phyloP scores from a whole-genome alignment of 2,113 vertebrate species.

The Apteryx mantelli region DNA sequence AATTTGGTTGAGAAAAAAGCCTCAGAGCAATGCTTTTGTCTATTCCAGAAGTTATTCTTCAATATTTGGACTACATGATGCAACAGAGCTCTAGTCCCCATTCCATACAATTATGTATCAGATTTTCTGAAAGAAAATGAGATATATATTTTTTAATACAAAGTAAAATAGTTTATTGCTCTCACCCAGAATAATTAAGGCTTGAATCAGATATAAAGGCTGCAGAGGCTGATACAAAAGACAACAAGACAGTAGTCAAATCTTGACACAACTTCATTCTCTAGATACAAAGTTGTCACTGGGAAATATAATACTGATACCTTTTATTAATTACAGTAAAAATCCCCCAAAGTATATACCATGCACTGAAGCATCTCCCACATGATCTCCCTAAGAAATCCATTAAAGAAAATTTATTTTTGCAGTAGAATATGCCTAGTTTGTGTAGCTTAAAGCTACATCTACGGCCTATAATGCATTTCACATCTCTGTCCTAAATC shows the following conservation, averaged over 20 bases:
- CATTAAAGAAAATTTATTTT: slow-evolving; percentile 20
- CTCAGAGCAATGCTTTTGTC: not conserved
- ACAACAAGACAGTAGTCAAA: slow-evolving; percentile 30
- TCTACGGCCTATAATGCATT: not conserved
- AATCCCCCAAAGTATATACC: not conserved
- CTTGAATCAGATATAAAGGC: slow-evolving; percentile 47
- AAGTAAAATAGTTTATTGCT: slow-evolving; percentile 32
- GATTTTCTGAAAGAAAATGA: not conserved
- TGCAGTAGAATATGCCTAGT: not conserved
- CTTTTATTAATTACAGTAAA: slow-evolving; percentile 53
- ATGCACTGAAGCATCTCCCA: not conserved
- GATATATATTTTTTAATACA: not conserved
- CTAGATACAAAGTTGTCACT: slow-evolving; percentile 39
- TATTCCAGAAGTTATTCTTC: slow-evolving; percentile 11
- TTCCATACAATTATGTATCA: not conserved
- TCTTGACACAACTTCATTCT: slow-evolving; percentile 24
- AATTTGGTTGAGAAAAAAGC: not conserved
- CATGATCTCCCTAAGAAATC: slow-evolving; percentile 5
- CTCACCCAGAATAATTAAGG: slow-evolving; percentile 47
- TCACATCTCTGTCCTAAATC: not conserved
- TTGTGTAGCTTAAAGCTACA: not conserved
- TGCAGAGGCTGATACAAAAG: not conserved
- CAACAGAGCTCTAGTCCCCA: not conserved
- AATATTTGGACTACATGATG: not conserved
- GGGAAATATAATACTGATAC: slow-evolving; percentile 54